Percentiles rank a stretch among this genome's conserved stretches.
These are phyloP conservation scores for Poecilia velifera DNA, from an alignment of 2,797 vertebrate genomes.

Conservation along the genomic window DNA sequence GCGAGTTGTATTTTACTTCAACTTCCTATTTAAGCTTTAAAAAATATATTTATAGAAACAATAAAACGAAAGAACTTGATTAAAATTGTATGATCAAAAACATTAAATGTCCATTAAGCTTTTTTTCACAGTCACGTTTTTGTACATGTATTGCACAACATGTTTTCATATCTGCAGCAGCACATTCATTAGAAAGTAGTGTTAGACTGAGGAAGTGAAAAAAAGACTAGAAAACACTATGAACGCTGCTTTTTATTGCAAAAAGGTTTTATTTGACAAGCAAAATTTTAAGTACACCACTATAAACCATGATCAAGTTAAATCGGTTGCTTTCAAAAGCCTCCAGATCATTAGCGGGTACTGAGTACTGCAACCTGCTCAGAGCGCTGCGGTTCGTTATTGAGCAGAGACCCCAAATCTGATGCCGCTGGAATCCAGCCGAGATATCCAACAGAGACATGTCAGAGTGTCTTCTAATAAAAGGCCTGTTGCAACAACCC, in stretches of 20 bases:
- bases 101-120: neutral
- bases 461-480: neutral
- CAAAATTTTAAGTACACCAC: neutral
- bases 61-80: neutral
- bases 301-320: neutral
- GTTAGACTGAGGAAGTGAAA: neutral
- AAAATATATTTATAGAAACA: neutral
- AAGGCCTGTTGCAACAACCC: conserved; percentile 7
- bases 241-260: neutral
- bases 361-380: neutral
- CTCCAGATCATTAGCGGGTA: neutral
- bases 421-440: neutral
- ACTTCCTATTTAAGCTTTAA: neutral
- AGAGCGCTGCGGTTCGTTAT: too few species aligned
- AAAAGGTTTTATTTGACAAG: neutral
- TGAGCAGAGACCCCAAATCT: neutral
- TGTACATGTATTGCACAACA: neutral
- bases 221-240: neutral
- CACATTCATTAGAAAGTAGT: neutral
- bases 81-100: neutral
- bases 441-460: neutral
- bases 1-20: neutral
- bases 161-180: neutral
- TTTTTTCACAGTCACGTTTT: neutral
- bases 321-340: neutral